These are phyloP conservation scores for Larimichthys polyactis DNA, from an alignment of 2,113 vertebrate species.

Conservation along the genomic window DNA sequence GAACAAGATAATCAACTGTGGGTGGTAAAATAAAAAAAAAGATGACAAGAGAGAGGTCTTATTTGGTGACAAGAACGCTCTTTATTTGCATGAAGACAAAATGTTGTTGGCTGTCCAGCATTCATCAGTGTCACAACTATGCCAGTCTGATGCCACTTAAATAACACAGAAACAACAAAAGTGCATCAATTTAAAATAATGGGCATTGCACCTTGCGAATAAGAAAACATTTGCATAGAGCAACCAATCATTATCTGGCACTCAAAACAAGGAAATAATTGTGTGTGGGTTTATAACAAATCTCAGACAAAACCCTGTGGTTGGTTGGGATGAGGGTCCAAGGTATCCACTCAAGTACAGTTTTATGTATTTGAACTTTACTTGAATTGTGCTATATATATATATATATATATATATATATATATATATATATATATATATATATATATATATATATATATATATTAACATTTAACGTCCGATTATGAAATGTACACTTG, in stretches of 20 bases:
- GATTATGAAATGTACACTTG: too few species aligned
- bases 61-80: neutral
- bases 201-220: constrained; percentile 8
- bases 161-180: constrained; percentile 34
- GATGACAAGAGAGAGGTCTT: constrained; percentile 15
- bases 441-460: too few species aligned
- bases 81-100: constrained; percentile 44
- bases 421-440: too few species aligned
- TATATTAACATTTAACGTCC: neutral
- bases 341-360: neutral
- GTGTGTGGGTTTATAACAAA: neutral
- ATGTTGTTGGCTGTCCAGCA: constrained; percentile 21
- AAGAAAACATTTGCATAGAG: constrained; percentile 41
- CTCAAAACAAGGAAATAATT: neutral
- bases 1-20: constrained; percentile 50
- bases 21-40: constrained; percentile 24
- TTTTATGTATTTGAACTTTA: neutral
- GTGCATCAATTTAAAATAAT: constrained; percentile 38
- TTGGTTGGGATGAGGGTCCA: neutral
- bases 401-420: neutral
- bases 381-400: too few species aligned
- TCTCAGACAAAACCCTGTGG: neutral
- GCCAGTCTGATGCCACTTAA: constrained; percentile 34
- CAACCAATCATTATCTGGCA: constrained; percentile 32
- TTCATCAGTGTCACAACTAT: constrained; percentile 41